These are phyloP conservation scores for Cettia cetti DNA, from an alignment of 2,113 vertebrate species.

Conservation along the genomic window DNA sequence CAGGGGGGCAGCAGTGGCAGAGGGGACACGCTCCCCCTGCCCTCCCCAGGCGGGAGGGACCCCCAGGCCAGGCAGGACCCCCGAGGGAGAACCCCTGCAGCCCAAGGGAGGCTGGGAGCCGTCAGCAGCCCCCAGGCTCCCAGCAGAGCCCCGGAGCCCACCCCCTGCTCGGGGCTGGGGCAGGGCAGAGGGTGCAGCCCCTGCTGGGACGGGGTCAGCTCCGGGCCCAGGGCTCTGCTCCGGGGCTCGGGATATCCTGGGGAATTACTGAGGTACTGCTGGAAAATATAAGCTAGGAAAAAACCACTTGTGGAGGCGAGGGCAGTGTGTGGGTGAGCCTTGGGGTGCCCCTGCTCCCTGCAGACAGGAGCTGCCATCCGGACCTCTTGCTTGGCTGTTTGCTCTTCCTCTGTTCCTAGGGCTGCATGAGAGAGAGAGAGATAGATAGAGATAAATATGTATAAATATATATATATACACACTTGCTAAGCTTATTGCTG, in stretches of 20 bases:
- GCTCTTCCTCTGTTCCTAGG: slow-evolving; percentile 20
- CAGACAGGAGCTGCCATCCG: background rate
- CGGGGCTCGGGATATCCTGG: background rate
- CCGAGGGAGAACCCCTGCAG: accelerated
- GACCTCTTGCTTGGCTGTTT: slow-evolving; percentile 29
- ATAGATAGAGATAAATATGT: background rate
- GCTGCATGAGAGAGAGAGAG: slow-evolving; percentile 48
- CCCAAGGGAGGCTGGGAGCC: background rate
- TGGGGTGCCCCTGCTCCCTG: background rate
- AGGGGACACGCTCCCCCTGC: background rate
- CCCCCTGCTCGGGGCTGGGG: accelerated
- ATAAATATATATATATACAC: background rate
- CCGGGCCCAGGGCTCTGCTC: accelerated
- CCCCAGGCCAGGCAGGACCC: background rate
- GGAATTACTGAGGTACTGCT: slow-evolving; percentile 37
- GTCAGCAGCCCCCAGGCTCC: background rate
- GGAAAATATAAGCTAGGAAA: background rate
- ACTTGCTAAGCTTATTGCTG: background rate
- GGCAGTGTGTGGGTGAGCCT: background rate
- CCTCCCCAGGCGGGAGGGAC: accelerated
- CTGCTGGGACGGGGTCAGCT: accelerated
- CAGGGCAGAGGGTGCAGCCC: background rate
- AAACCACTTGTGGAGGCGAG: background rate
- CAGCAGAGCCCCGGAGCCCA: accelerated
- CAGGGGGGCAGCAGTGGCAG: accelerated